Evolutionary conservation across 1,140 invertebrate species (phyloP), one percentile per base, ranked within the genome.

Genomic region (Pantala flavescens): DNA sequence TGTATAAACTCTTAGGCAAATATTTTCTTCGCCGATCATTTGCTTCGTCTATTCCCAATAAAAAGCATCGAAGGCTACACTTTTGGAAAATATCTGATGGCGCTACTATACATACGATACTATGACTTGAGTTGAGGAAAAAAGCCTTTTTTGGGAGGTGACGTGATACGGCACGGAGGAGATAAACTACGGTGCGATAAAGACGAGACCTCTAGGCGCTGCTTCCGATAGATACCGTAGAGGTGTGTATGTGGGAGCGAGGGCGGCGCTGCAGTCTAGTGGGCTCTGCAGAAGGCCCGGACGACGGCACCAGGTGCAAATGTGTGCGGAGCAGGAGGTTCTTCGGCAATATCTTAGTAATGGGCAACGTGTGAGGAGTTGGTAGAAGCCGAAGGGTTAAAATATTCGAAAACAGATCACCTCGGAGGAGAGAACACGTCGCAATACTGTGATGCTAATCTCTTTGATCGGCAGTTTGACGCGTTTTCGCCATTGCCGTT

Each of bases 321-420:
- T 63, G n/a, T 63, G 3, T 16, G 49, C 49, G 49, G 5, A 63
- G 49, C 5, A 63, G n/a, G 49, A 63, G 49, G 49, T 21, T 63
- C 49, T 63, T 63, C 12, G 49, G 49, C 49, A 16, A 63, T 63
- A 63, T 63, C 16, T 63, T 3, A 16, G n/a, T 63, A 63, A 63
- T 63, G 49, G 49, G 14, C 16, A 19, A 19, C 12, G 49, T 63
- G 49, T 63, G 49, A 19, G 49, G 16, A 19, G 16, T 3, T 5
- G 49, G 14, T 1, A 19, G 49, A 63, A 19, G 12, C 3, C 49
- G 5, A 63, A 63, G n/a, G 49, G 49, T 63, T 63, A 63, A 63
- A 63, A 63, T 63, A 63, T 63, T 19, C 49, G 49, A 14, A 63
- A 63, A 63, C 49, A 63, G n/a, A 63, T 63, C 49, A 63, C 49